phyloP scores from a whole-genome alignment of 2,113 vertebrate genomes.

The Eulacestoma nigropectus region DNA sequence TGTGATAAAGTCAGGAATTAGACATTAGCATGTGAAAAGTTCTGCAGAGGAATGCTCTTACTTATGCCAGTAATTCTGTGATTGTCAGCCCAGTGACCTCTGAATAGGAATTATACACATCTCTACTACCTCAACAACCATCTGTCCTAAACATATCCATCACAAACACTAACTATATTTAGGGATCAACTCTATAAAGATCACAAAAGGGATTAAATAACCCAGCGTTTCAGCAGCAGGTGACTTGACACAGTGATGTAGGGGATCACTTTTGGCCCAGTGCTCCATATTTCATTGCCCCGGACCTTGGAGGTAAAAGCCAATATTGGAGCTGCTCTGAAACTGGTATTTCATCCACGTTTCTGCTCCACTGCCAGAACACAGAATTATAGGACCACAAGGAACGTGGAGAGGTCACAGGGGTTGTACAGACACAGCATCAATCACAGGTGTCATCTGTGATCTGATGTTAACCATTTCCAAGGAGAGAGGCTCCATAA shows the following conservation, averaged over 20 bases:
- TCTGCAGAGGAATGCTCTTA: not conserved
- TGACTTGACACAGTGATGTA: not conserved
- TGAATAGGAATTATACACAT: not conserved
- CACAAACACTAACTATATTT: not conserved
- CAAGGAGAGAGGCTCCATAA: not conserved
- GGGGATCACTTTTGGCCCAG: not conserved
- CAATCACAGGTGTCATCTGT: not conserved
- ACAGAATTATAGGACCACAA: not conserved
- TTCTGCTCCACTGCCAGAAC: not conserved
- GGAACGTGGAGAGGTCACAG: not conserved
- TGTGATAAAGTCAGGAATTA: not conserved
- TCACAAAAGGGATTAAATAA: not conserved
- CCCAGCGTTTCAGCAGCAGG: not conserved
- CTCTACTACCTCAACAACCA: not conserved
- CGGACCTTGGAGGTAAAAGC: not conserved
- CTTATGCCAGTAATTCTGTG: not conserved
- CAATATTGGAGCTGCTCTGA: not conserved
- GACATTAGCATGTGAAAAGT: slow-evolving; percentile 8
- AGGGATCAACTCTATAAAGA: not conserved
- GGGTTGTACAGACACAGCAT: not conserved
- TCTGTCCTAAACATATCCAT: not conserved
- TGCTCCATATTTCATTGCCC: not conserved
- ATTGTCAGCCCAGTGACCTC: not conserved
- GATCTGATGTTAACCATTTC: not conserved
- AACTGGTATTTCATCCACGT: not conserved